Evolutionary conservation across 2,797 vertebrate genomes (phyloP), one percentile per base, ranked within the genome.

Genomic region (Microctenopoma steveboyesi): DNA sequence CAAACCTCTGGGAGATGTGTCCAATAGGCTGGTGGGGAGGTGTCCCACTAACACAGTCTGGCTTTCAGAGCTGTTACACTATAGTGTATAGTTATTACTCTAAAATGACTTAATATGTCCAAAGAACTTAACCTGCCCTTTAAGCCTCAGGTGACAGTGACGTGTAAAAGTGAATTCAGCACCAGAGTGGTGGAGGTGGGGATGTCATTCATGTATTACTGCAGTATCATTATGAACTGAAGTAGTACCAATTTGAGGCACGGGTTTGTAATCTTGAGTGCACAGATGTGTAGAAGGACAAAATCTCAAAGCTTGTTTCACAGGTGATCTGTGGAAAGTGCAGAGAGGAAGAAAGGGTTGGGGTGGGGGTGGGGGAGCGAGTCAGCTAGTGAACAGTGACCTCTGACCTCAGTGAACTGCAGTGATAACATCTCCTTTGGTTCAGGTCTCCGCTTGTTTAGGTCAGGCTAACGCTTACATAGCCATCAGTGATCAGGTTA

Each of bases 401-500:
- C 85, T 78, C 51, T 79, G 78, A 87, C 84, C 85, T 78, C 67
- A 2, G 51, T 30, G 69, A 64, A 72, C 83, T 70, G 43, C 77
- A 69, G 79, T 56, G 85, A 86, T 91, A 84, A 70, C 51, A 69
- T 78, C 86, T 78, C 69, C 64, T 74, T 79, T 82, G 86, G 80
- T 84, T 83, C 78, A 65, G 27, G 85, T 73, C 69, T 11, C 0
- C 4, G 25, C 82, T 75, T 78, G 79, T 78, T 83, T 78, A 59
- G 74, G 1, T 72, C 79, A 71, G 62, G 45, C 64, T 74, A 72
- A 79, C 6, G 22, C 22, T 22, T 22, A 49, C 58, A 64, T 5
- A 54, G 77, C 52, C 52, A 15, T 45, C 64, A 12, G 55, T 22
- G 42, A 28, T 65, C 0, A 69, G 69, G 39, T 65, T 25, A 71